Percentiles rank a stretch among this genome's conserved stretches.
Evolutionary conservation across 92 coral and sea anemone species (phyloP).

Genomic region (Ricordea florida): DNA sequence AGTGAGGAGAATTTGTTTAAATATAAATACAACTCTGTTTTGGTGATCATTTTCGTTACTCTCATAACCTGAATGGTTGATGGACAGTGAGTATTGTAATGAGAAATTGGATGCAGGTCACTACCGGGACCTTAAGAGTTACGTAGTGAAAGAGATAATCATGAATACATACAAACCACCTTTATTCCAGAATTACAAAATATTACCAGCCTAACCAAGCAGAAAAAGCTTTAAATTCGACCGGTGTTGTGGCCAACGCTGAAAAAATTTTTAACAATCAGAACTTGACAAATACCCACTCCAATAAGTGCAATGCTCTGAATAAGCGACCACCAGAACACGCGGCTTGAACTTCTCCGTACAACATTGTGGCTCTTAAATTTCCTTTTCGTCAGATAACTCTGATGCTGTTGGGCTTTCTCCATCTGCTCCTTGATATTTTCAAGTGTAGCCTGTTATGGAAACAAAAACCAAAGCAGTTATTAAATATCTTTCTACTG

Average conservation of each 20-base stretch:
- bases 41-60: too few relatives aligned
- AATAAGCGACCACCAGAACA: slow-evolving; percentile 90
- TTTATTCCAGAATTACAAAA: too few relatives aligned
- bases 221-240: too few relatives aligned
- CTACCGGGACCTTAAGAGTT: too few relatives aligned
- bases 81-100: too few relatives aligned
- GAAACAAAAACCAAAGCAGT: background rate
- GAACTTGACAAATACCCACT: slow-evolving; percentile 76
- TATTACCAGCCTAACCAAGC: too few relatives aligned
- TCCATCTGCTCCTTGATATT: slow-evolving; percentile 60
- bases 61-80: too few relatives aligned
- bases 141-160: too few relatives aligned
- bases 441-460: slow-evolving; percentile 60
- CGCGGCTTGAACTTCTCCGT: slow-evolving; percentile 66
- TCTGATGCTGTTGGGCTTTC: slow-evolving; percentile 65
- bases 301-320: slow-evolving; percentile 82
- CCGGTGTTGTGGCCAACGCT: slow-evolving; percentile 57
- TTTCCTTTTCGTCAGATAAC: slow-evolving; percentile 66
- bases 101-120: too few relatives aligned
- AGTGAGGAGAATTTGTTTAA: too few relatives aligned
- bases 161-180: too few relatives aligned
- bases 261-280: slow-evolving; percentile 78
- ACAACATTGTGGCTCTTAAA: slow-evolving; percentile 55
- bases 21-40: too few relatives aligned
- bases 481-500: background rate